Evolutionary conservation across 92 coral and sea anemone species (phyloP).

Genomic region (Zoanthus sociatus): DNA sequence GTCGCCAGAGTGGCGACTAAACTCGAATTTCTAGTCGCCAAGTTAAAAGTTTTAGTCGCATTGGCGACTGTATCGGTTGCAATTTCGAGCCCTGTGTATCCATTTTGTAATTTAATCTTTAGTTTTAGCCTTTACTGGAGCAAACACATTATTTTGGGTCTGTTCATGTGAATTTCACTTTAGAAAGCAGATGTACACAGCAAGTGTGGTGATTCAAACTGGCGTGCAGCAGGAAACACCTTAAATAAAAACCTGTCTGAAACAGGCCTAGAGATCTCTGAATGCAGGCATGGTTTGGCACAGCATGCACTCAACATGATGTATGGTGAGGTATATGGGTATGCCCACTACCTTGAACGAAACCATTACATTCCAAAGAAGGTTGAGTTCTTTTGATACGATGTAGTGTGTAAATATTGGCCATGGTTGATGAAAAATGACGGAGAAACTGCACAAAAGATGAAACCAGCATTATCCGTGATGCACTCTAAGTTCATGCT

Average conservation of each 20-base stretch:
- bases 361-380: not conserved
- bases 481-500: constrained; percentile 80
- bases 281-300: constrained; percentile 50
- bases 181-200: not conserved
- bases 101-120: too few species aligned
- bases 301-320: constrained; percentile 37
- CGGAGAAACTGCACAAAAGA: constrained; percentile 36
- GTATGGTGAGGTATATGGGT: constrained; percentile 46
- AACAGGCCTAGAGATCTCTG: constrained; percentile 38
- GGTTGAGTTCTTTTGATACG: too few species aligned
- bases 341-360: constrained; percentile 36
- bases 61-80: too few species aligned
- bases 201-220: not conserved
- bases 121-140: too few species aligned
- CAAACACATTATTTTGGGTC: too few species aligned
- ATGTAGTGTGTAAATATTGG: too few species aligned
- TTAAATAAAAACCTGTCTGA: constrained; percentile 28
- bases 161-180: too few species aligned
- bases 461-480: constrained; percentile 77
- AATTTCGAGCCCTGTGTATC: too few species aligned
- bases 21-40: too few species aligned
- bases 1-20: too few species aligned
- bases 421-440: constrained; percentile 67
- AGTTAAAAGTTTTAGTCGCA: too few species aligned
- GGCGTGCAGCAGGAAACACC: constrained; percentile 28